These are phyloP conservation scores for Dinomys branickii DNA, from an alignment of 2,113 vertebrate genomes.

Conservation along the genomic window DNA sequence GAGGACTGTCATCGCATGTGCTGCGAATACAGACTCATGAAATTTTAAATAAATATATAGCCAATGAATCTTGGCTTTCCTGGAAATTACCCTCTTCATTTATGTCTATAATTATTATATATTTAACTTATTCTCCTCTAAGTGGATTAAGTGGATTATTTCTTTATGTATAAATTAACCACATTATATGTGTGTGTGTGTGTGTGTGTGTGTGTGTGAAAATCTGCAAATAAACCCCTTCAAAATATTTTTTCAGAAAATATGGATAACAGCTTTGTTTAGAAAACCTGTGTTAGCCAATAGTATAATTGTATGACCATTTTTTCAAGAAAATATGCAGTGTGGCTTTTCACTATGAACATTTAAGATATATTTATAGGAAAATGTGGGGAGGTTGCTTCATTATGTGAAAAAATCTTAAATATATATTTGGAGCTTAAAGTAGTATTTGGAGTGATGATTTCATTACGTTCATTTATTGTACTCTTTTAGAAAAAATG, in stretches of 20 bases:
- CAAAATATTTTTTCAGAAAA: neutral
- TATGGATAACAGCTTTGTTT: neutral
- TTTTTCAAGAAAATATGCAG: neutral
- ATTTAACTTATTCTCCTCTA: neutral
- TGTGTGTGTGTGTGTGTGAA: too few relatives aligned
- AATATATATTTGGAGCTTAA: constrained; percentile 35
- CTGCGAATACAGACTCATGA: neutral
- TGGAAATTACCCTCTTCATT: neutral
- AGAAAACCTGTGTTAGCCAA: neutral
- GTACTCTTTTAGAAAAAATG: constrained; percentile 58
- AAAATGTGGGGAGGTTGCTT: neutral
- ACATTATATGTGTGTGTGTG: too few relatives aligned
- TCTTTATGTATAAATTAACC: neutral
- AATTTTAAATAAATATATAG: neutral
- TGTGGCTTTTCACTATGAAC: neutral
- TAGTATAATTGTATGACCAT: neutral
- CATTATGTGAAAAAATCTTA: constrained; percentile 6
- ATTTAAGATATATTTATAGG: neutral
- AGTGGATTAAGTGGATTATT: neutral
- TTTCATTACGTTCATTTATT: constrained; percentile 5
- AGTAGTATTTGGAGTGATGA: constrained; percentile 43
- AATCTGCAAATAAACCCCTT: neutral
- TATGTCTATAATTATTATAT: neutral
- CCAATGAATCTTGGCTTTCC: neutral
- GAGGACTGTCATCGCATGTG: too few relatives aligned